A percentile compares a stretch with the other conserved stretches of the same genome.
Evolutionary conservation across 2,888 invertebrate genomes (phyloP).

Genomic region (Harpalus rufipes): DNA sequence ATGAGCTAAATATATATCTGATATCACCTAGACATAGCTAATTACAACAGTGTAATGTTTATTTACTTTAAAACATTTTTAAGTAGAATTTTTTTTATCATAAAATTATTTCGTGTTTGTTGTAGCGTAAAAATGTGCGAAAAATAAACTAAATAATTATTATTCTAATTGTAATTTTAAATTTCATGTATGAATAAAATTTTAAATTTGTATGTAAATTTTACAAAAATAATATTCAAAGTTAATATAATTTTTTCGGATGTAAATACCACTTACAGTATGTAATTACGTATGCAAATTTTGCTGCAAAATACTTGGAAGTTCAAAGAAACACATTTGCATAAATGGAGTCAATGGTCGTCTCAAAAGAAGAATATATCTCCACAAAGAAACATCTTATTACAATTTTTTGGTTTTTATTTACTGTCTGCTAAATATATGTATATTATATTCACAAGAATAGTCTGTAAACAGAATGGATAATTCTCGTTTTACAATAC

Average conservation of each 20-base stretch:
- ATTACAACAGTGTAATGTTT: too few species aligned
- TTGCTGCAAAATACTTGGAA: not conserved
- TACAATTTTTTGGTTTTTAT: not conserved
- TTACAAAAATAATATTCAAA: not conserved
- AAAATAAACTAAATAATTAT: too few species aligned
- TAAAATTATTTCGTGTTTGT: too few species aligned
- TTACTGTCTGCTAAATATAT: conserved; percentile 2
- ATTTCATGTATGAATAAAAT: not conserved
- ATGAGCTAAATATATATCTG: too few species aligned
- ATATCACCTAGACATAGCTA: too few species aligned
- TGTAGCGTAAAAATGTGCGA: too few species aligned
- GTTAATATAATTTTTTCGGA: not conserved
- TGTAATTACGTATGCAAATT: not conserved
- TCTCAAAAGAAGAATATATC: not conserved
- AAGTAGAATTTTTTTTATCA: too few species aligned
- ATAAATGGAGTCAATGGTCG: not conserved
- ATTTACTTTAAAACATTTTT: too few species aligned
- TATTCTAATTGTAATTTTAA: not conserved
- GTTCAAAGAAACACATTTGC: not conserved
- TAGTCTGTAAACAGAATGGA: too few species aligned
- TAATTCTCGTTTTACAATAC: not conserved
- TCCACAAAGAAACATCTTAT: not conserved
- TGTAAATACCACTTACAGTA: not conserved
- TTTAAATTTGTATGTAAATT: not conserved
- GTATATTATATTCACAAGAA: not conserved